phyloP scores from a whole-genome alignment of 2,888 invertebrate species.

The Epistrophe grossulariae region DNA sequence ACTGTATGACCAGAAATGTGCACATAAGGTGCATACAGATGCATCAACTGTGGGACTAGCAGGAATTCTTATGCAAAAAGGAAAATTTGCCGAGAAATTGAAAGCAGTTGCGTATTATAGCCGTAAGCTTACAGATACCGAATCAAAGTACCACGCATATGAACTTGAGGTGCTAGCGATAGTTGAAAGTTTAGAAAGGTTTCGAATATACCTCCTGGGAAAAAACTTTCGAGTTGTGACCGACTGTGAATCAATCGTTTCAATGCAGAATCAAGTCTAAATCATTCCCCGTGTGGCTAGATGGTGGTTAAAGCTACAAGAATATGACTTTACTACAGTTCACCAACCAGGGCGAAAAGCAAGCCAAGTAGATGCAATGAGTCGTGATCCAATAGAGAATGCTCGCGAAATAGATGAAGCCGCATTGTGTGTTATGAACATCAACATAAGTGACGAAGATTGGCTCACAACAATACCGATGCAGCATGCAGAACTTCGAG shows the following conservation, averaged over 20 bases:
- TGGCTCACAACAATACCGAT: conserved; percentile 1
- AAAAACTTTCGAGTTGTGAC: conserved; percentile 38
- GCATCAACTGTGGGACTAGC: conserved; percentile 45
- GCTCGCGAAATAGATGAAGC: conserved; percentile 10
- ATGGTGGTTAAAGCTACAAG: conserved; percentile 18
- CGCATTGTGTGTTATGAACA: conserved; percentile 23
- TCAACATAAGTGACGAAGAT: conserved; percentile 13
- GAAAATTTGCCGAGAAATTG: neutral
- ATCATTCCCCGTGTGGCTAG: neutral
- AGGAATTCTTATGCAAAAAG: conserved; percentile 36
- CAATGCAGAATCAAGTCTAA: neutral
- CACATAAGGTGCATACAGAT: conserved; percentile 53
- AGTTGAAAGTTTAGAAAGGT: conserved; percentile 78
- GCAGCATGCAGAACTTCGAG: conserved; percentile 8
- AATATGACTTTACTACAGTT: neutral
- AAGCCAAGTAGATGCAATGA: conserved; percentile 14
- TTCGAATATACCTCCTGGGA: conserved; percentile 76
- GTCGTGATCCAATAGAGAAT: conserved; percentile 4
- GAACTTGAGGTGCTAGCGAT: conserved; percentile 79
- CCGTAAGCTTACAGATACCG: conserved; percentile 24
- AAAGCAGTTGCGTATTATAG: neutral
- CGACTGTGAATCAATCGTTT: conserved; percentile 18
- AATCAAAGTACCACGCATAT: conserved; percentile 78
- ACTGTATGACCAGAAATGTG: conserved; percentile 16
- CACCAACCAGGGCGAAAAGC: neutral